phyloP scores from a whole-genome alignment of 1,140 invertebrate genomes.

The Aphis gossypii region DNA sequence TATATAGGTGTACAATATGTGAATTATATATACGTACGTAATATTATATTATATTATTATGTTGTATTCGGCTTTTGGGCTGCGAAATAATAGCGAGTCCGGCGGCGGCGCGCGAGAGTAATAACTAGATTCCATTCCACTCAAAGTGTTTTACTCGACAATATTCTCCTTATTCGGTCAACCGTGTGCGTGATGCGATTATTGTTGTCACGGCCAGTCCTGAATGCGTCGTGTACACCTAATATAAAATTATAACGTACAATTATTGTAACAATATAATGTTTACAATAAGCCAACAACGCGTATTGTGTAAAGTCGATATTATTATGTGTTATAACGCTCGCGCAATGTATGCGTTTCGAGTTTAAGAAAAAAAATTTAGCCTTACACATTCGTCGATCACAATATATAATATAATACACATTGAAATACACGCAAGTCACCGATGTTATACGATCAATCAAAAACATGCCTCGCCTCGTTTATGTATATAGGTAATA shows the following conservation, averaged over 20 bases:
- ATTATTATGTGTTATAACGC: background rate
- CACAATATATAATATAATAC: background rate
- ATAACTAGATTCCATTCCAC: slow-evolving; percentile 33
- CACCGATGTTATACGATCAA: background rate
- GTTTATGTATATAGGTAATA: too few species aligned
- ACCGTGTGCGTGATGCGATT: slow-evolving; percentile 1
- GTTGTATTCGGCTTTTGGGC: background rate
- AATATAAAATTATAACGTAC: background rate
- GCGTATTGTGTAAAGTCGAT: background rate
- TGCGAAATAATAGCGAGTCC: background rate
- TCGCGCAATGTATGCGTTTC: background rate
- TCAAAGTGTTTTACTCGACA: background rate
- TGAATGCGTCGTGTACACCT: background rate
- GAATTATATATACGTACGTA: background rate
- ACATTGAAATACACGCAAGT: background rate
- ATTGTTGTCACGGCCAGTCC: background rate
- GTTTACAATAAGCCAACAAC: background rate
- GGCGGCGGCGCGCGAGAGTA: background rate
- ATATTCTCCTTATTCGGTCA: background rate
- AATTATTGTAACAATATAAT: background rate
- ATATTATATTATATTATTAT: background rate
- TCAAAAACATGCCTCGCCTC: background rate
- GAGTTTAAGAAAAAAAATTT: background rate
- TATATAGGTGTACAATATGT: background rate
- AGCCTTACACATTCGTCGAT: background rate